Percentiles rank a stretch among this genome's conserved stretches.
Conservation (phyloP, 2,888 invertebrate genomes). For the Malachius bipustulatus region DNA sequence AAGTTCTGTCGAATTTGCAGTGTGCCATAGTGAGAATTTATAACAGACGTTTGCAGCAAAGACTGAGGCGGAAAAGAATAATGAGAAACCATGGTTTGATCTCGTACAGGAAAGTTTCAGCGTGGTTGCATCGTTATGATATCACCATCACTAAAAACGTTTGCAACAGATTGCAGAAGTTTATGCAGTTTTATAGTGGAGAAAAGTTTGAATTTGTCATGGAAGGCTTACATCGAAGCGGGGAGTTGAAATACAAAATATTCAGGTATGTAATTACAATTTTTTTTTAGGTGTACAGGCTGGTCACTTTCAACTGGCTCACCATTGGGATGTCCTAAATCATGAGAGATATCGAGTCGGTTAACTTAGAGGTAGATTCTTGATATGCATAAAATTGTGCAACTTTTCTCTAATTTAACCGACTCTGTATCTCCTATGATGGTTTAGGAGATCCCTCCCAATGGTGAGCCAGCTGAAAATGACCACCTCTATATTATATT, state of each 20-base stretch:
- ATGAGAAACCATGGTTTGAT: slow-evolving; percentile 72
- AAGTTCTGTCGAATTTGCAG: slow-evolving; percentile 52
- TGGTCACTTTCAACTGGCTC: too few species aligned
- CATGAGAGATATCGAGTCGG: too few species aligned
- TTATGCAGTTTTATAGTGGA: slow-evolving; percentile 59
- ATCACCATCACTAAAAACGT: slow-evolving; percentile 45
- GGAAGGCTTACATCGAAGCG: slow-evolving; percentile 61
- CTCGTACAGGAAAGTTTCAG: slow-evolving; percentile 54
- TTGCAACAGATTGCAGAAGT: slow-evolving; percentile 51
- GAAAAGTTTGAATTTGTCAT: slow-evolving; percentile 64
- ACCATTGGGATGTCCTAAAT: too few species aligned
- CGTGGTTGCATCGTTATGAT: slow-evolving; percentile 60
- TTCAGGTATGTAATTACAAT: slow-evolving; percentile 36
- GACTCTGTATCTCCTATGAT: too few species aligned
- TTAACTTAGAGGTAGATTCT: too few species aligned
- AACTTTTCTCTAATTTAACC: too few species aligned
- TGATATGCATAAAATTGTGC: too few species aligned
- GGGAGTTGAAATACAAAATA: slow-evolving; percentile 52
- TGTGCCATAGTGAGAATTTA: slow-evolving; percentile 60
- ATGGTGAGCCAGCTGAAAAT: too few species aligned
- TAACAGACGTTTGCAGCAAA: slow-evolving; percentile 61
- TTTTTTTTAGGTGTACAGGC: too few species aligned
- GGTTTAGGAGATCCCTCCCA: too few species aligned
- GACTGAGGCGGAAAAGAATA: slow-evolving; percentile 58
- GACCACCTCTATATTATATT: too few species aligned